A percentile compares a stretch with the other conserved stretches of the same genome.
phyloP scores from a whole-genome alignment of 2,113 vertebrate genomes.

The Mionectes macconnelli region DNA sequence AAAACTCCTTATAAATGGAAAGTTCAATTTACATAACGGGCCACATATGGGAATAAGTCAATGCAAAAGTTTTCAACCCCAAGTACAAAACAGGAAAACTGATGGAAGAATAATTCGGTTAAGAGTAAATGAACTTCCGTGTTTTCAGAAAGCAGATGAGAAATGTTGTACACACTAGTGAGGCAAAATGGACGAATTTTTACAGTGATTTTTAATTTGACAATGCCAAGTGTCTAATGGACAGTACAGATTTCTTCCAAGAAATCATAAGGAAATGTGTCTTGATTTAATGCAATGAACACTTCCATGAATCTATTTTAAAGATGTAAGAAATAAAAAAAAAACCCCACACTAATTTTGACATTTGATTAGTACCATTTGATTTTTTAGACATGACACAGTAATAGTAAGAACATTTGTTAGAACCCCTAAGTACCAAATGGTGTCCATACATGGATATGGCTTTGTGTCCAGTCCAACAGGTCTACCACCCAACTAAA shows the following conservation, averaged over 20 bases:
- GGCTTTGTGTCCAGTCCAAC: neutral
- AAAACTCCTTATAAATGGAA: neutral
- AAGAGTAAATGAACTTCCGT: neutral
- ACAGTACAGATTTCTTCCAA: neutral
- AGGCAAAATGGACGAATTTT: neutral
- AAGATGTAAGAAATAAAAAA: neutral
- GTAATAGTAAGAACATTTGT: neutral
- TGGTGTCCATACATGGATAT: neutral
- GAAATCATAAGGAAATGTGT: neutral
- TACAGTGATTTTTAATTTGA: neutral
- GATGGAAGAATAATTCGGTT: neutral
- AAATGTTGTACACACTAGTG: neutral
- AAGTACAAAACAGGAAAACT: neutral
- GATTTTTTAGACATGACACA: neutral
- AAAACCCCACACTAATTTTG: neutral
- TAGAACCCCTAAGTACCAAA: neutral
- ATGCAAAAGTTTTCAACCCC: neutral
- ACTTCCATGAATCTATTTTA: neutral
- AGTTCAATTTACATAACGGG: neutral
- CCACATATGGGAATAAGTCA: neutral
- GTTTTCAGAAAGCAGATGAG: neutral
- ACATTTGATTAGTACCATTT: neutral
- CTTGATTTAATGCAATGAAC: neutral
- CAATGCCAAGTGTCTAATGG: neutral
- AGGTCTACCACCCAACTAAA: neutral